Conservation (phyloP, 2,113 vertebrate species). For the Brachyhypopomus occidentalis region DNA sequence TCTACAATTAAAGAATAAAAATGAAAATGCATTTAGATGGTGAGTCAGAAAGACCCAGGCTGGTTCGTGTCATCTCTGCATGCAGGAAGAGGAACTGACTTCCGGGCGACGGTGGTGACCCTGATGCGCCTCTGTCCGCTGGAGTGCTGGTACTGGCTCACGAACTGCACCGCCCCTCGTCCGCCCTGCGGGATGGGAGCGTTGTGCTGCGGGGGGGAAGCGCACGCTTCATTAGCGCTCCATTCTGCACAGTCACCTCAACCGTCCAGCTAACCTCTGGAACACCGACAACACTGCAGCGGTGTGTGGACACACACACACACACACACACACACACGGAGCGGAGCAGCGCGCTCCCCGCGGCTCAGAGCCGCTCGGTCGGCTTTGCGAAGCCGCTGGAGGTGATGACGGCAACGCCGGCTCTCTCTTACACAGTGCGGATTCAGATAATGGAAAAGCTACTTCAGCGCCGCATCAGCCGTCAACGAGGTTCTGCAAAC, state of each 20-base stretch:
- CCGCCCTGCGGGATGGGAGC: constrained; percentile 91
- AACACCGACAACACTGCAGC: background rate
- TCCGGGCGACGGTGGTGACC: constrained; percentile 87
- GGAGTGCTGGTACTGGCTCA: constrained; percentile 91
- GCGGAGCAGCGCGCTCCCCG: too few species aligned
- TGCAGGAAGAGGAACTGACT: constrained; percentile 71
- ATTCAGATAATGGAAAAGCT: too few species aligned
- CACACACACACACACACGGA: too few species aligned
- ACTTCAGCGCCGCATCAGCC: too few species aligned
- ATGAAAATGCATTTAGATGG: too few species aligned
- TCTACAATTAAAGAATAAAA: too few species aligned
- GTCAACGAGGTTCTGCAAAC: background rate
- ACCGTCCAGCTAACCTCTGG: background rate
- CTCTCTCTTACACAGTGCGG: too few species aligned
- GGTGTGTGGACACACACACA: too few species aligned
- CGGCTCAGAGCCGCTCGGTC: too few species aligned
- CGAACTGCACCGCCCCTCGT: constrained; percentile 86
- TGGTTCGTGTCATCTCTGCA: background rate
- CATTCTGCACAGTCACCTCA: background rate
- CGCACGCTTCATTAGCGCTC: background rate
- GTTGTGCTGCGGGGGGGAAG: constrained; percentile 78
- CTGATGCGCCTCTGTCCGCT: constrained; percentile 87
- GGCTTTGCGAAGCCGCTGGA: too few species aligned
- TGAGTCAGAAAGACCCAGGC: too few species aligned
- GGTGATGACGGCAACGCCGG: too few species aligned